Evolutionary conservation across 2,797 vertebrate genomes (phyloP), one percentile per base, ranked within the genome.

Genomic region (Sebastes minor): DNA sequence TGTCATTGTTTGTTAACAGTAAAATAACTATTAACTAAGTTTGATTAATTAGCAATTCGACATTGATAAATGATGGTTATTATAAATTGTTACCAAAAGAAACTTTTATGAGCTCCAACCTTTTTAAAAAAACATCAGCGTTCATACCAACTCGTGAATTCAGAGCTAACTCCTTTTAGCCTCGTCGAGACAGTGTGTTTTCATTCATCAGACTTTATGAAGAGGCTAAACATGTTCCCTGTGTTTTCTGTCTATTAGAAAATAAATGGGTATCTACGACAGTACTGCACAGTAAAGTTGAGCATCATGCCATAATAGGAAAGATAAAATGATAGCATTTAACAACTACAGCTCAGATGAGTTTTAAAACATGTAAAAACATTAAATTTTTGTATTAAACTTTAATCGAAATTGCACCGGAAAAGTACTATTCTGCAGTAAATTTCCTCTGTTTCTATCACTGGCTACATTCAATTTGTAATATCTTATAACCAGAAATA

Each of bases 41-140:
- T 46, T 46, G 42, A 46, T 46, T 46, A 46, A 46, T 18, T 46
- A 46, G 0, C 46, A 49, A 8, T 49, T 49, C 18, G 0, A 0
- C 18, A 49, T 49, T 49, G 0, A 49, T 49, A 49, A 49, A 49
- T 49, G 46, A 49, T 49, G 16, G 7, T 49, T 49, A 49, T 49
- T 49, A 49, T 49, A 18, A 49, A 49, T 0, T 33, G 30, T 22
- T 20, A 61, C 10, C n/a, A 57, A 27, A 27, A 57, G 4, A 8
- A n/a, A 42, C 9, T 14, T 55, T 22, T 22, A 18, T 25, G 9
- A 59, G 32, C 32, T 10, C 28, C 8, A n/a, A 52, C 16, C 13
- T 52, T 20, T 52, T 8, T 8, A 23, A 63, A 35, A 22, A 38
- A 13, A 14, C 46, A 18, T 49, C 18, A 20, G 46, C 18, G 1